A percentile compares a stretch with the other conserved stretches of the same genome.
Conservation (phyloP, 2,113 vertebrate species). For the Hypanus sabinus region DNA sequence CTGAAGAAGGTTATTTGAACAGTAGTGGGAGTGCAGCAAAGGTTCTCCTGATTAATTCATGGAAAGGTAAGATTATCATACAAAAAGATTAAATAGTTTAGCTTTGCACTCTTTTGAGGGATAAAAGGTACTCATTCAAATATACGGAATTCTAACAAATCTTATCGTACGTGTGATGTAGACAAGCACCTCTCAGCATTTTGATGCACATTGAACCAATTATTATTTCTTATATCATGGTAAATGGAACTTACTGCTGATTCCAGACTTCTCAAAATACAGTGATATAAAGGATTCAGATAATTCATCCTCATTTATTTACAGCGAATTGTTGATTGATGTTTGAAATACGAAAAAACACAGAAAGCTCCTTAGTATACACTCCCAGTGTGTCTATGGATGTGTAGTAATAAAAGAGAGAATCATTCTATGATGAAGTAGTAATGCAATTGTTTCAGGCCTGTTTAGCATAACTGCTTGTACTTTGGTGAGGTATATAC, state of each 20-base stretch:
- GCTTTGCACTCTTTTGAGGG: no score
- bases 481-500: not conserved
- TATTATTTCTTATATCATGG: not conserved
- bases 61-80: no score
- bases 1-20: no score
- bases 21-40: no score
- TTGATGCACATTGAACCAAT: not conserved
- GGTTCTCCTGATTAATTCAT: no score
- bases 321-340: conserved; percentile 4
- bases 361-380: not conserved
- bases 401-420: not conserved
- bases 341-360: conserved; percentile 2
- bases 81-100: no score
- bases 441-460: not conserved
- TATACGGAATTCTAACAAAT: no score
- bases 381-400: not conserved
- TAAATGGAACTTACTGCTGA: not conserved
- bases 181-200: not conserved
- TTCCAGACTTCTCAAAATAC: not conserved
- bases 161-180: no score
- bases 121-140: no score
- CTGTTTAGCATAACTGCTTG: not conserved
- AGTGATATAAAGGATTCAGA: not conserved
- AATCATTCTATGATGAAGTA: not conserved
- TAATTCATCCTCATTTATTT: not conserved